These are phyloP conservation scores for Vanessa tameamea DNA, from an alignment of 1,140 invertebrate genomes.

Conservation along the genomic window DNA sequence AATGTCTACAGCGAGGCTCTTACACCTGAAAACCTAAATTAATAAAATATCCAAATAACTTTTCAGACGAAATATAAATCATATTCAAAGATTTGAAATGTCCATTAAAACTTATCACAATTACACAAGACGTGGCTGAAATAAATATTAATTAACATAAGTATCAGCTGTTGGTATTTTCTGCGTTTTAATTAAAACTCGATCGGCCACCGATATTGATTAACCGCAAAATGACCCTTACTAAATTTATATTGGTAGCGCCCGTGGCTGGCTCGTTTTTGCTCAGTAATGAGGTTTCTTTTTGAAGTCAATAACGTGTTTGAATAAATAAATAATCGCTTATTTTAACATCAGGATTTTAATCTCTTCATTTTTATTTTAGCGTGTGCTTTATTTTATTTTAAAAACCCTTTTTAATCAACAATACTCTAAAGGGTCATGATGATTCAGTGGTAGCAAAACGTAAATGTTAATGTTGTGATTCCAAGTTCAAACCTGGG, in stretches of 20 bases:
- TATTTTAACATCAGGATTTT: too few relatives aligned
- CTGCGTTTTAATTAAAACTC: conserved; percentile 24
- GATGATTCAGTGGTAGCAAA: too few relatives aligned
- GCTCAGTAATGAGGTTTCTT: conserved; percentile 20
- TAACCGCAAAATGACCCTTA: conserved; percentile 19
- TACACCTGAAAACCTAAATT: too few relatives aligned
- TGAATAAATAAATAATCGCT: not conserved
- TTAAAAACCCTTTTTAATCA: too few relatives aligned
- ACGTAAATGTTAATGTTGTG: too few relatives aligned
- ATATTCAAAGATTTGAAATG: not conserved
- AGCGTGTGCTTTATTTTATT: too few relatives aligned
- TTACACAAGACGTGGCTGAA: not conserved
- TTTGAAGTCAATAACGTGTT: conserved; percentile 4
- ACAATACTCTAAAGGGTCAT: too few relatives aligned
- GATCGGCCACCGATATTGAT: conserved; percentile 14
- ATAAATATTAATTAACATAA: conserved; percentile 7
- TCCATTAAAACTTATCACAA: conserved; percentile 1
- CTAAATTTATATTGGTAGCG: conserved; percentile 15
- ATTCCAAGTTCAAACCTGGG: too few relatives aligned
- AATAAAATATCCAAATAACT: not conserved
- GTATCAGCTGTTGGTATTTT: conserved; percentile 17
- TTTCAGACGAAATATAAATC: not conserved
- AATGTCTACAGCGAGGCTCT: too few relatives aligned
- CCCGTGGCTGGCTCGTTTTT: conserved; percentile 4
- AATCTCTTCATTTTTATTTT: too few relatives aligned